Percentiles rank a stretch among this genome's conserved stretches.
Conservation (phyloP, 92 coral and sea anemone genomes). For the Zoanthus sociatus region DNA sequence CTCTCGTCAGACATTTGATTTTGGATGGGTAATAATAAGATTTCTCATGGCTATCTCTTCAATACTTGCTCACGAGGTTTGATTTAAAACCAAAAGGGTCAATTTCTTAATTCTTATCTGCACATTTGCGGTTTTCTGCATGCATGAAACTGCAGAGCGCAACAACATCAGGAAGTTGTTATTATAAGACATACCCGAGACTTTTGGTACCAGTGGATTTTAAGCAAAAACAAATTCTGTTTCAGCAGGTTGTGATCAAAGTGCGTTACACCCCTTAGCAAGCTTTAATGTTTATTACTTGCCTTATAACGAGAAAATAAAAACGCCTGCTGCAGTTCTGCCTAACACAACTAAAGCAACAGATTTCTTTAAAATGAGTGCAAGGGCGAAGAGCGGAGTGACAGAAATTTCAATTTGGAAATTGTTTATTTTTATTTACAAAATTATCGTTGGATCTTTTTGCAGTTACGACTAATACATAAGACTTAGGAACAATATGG, state of each 20-base stretch:
- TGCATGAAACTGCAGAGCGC: slow-evolving; percentile 32
- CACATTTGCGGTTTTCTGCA: background rate
- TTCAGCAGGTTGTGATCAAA: slow-evolving; percentile 32
- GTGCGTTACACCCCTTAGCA: background rate
- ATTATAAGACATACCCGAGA: background rate
- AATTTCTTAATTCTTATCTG: background rate
- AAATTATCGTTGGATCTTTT: too few species aligned
- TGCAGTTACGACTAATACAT: too few species aligned
- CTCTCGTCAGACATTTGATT: slow-evolving; percentile 43
- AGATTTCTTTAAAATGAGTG: too few species aligned
- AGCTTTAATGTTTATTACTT: slow-evolving; percentile 7
- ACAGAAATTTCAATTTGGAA: too few species aligned
- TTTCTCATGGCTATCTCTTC: slow-evolving; percentile 19
- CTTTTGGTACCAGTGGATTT: slow-evolving; percentile 23
- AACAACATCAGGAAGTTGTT: slow-evolving; percentile 23
- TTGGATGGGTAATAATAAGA: background rate
- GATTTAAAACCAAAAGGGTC: slow-evolving; percentile 27
- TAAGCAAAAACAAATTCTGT: slow-evolving; percentile 12
- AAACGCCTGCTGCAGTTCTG: background rate
- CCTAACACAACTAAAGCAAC: too few species aligned
- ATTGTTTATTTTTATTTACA: too few species aligned
- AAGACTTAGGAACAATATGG: too few species aligned
- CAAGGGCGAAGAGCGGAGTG: too few species aligned
- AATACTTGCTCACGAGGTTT: background rate
- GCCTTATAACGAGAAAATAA: background rate